Evolutionary conservation across 2,888 invertebrate species (phyloP).

Genomic region (Lapara coniferarum): DNA sequence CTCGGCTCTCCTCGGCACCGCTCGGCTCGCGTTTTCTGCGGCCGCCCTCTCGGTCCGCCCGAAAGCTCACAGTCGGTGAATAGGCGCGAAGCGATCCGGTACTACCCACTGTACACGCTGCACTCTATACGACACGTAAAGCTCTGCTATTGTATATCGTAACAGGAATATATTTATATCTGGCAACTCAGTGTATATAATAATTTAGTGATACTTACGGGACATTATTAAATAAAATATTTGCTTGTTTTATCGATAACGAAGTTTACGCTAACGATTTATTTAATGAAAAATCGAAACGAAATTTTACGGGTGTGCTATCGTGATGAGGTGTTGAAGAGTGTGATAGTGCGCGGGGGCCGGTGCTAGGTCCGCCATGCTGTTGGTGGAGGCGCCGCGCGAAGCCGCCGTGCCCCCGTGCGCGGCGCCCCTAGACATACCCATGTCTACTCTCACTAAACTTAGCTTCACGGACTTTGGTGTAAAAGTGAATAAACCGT

Average conservation of each 20-base stretch:
- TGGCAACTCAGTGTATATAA: slow-evolving; percentile 3
- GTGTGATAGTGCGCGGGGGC: slow-evolving; percentile 56
- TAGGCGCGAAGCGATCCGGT: slow-evolving; percentile 66
- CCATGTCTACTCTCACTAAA: slow-evolving; percentile 77
- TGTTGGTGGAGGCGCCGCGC: slow-evolving; percentile 89
- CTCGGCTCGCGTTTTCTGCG: slow-evolving; percentile 64
- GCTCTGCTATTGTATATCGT: slow-evolving; percentile 50
- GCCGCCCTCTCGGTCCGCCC: slow-evolving; percentile 79
- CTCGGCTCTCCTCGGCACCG: slow-evolving; percentile 51
- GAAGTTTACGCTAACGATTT: neutral
- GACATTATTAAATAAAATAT: neutral
- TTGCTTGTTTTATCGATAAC: neutral
- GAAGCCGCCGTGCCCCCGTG: slow-evolving; percentile 87
- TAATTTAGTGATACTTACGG: slow-evolving; percentile 1
- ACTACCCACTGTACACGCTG: slow-evolving; percentile 47
- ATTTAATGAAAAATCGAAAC: slow-evolving; percentile 21
- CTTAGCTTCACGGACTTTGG: slow-evolving; percentile 79
- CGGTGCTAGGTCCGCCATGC: slow-evolving; percentile 86
- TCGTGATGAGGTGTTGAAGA: slow-evolving; percentile 67
- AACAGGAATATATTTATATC: slow-evolving; percentile 19
- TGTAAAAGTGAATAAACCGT: slow-evolving; percentile 75
- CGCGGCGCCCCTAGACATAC: slow-evolving; percentile 72
- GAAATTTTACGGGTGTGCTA: slow-evolving; percentile 36
- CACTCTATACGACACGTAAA: slow-evolving; percentile 37
- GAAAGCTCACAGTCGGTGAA: slow-evolving; percentile 79